Percentiles rank a stretch among this genome's conserved stretches.
phyloP scores from a whole-genome alignment of 2,113 vertebrate genomes.

The Glareola pratincola region DNA sequence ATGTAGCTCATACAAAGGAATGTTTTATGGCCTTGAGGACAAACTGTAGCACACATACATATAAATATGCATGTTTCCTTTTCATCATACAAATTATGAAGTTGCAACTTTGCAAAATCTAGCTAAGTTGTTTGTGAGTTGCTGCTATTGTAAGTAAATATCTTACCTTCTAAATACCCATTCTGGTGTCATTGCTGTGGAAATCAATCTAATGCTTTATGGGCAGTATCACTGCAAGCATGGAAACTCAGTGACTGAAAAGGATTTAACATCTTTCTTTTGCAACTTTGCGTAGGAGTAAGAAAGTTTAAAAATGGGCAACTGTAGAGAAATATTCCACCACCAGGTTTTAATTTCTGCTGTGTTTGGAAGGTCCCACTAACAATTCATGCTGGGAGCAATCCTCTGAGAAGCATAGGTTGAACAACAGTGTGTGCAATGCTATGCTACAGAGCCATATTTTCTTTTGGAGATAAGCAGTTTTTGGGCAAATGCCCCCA shows the following conservation, averaged over 20 bases:
- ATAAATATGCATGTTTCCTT: background rate
- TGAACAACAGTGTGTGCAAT: background rate
- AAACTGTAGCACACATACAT: background rate
- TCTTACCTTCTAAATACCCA: background rate
- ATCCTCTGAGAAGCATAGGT: background rate
- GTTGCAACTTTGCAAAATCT: background rate
- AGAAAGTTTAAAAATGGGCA: background rate
- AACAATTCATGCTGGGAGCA: background rate
- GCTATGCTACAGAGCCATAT: background rate
- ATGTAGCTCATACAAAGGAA: background rate
- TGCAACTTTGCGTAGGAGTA: background rate
- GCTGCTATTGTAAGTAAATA: background rate
- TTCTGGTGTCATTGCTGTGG: fast-evolving
- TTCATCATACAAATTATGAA: background rate
- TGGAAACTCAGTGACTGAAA: background rate
- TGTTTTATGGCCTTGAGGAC: background rate
- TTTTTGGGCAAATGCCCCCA: background rate
- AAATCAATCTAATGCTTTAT: background rate
- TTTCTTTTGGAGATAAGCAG: background rate
- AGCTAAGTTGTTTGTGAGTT: background rate
- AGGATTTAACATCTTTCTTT: background rate
- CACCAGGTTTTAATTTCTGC: background rate
- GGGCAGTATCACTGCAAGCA: background rate
- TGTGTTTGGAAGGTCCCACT: background rate
- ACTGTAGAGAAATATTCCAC: background rate